Evolutionary conservation across 2,888 invertebrate genomes (phyloP), one percentile per base, ranked within the genome.

Genomic region (Agapetus fuscipes): DNA sequence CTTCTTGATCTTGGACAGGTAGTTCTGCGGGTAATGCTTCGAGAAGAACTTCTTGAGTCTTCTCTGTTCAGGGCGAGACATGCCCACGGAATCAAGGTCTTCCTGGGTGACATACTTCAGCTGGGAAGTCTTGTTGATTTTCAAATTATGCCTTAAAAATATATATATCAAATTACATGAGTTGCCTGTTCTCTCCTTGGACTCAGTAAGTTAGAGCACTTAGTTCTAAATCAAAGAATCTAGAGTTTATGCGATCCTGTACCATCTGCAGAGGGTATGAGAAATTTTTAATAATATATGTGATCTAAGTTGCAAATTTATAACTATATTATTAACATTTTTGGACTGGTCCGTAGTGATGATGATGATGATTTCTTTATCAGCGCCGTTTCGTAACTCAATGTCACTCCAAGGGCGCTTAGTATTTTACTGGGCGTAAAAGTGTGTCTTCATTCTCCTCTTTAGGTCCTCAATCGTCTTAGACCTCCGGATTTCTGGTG

Each of bases 1-100:
- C 58, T 87, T 91, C 64, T 86, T 91, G 54, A 96, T 83, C 64
- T 91, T 94, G 24, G 84, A 84, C 41, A 95, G 70, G 58, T 94
- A 93, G 50, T 90, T 90, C 58, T 93, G 90, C 1, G 94, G 93
- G 58, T 84, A 93, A 61, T 91, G 87, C 61, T 89, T 93, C 47
- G 89, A 84, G 59, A 90, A 96, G 58, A 83, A 89, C 64, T 95
- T 95, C 56, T 90, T 86, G 49, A 96, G 77, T 40, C 96, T 75
- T 43, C 96, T 76, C 68, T 94, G 90, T 67, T 98, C 97, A 16
- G 96, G 95, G 54, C 85, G 85, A 11, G 91, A 88, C 73, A 95
- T 82, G 11, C 96, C 96, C 54, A 98, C 83, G 51, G 87, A 85
- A 37, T 76, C 71, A 46, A 97, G 70, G 63, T 98, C 97, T 54